Evolutionary conservation across 2,113 vertebrate genomes (phyloP), one percentile per base, ranked within the genome.

Genomic region (Amazona vittata): DNA sequence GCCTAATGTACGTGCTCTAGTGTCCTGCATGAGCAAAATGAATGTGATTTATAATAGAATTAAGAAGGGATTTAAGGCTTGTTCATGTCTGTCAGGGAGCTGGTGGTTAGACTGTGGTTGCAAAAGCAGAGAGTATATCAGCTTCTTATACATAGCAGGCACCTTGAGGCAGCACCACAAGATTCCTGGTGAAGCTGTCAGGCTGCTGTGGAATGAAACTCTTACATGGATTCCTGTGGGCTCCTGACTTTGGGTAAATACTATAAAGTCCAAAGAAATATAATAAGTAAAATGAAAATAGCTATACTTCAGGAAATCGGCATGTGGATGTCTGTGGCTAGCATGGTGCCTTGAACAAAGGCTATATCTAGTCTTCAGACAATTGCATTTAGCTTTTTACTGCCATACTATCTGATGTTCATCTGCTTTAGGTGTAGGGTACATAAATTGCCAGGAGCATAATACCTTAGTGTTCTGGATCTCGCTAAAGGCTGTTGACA

Each of bases 1-100:
- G 53, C 37, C 46, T 43, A 9, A 33, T 10, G 6, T 22, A 47
- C 0, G 0, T 37, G 28, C 46, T 26, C 29, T 53, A 9, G 50
- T 52, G 24, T 39, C 33, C 37, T 55, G 16, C 31, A 12, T 35
- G 33, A 67, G 26, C 33, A 78, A 57, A 92, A 25, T 15, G 10
- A 31, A 64, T 62, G 13, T 33, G 21, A 41, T 28, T 84, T 73
- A 4, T 46, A 50, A 35, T 7, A 28, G 26, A 57, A 33, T 57
- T 15, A 44, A 43, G 70, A 50, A 64, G 46, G 24, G 26, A 25
- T 70, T 50, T 64, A 12, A 35, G 1, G 5, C 10, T 10, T 20
- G 15, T 37, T 84, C 2, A 2, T 7, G 10, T 31, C 60, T 57
- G 5, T 39, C 12, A 6, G n/a, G 47, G 43, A 49, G 18, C 3